phyloP scores from a whole-genome alignment of 2,113 vertebrate genomes.

The Uria aalge region DNA sequence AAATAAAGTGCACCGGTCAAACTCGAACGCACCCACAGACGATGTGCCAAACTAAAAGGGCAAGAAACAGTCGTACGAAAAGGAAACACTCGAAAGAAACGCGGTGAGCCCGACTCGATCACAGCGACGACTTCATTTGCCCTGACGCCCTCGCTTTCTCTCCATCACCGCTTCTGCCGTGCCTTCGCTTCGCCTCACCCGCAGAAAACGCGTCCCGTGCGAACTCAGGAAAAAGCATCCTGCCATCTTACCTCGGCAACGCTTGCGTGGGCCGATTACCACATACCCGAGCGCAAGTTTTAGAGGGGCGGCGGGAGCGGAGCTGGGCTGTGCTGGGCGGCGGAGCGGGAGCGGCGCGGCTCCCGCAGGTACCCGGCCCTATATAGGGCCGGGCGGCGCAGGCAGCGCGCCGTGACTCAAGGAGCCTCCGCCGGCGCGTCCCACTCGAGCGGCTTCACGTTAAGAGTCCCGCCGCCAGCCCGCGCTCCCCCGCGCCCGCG shows the following conservation, averaged over 20 bases:
- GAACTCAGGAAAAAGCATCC: accelerated
- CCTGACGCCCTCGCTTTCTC: not conserved
- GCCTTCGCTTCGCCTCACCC: not conserved
- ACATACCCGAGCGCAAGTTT: not conserved
- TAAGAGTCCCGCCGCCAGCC: constrained; percentile 73
- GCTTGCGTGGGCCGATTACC: not conserved
- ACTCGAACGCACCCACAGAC: not conserved
- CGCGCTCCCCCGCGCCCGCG: not conserved
- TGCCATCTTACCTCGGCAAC: constrained; percentile 27
- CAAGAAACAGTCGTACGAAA: not conserved
- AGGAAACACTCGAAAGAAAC: not conserved
- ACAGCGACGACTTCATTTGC: not conserved
- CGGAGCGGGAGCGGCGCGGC: not conserved
- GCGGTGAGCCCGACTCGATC: not conserved
- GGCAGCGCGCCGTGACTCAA: constrained; percentile 64
- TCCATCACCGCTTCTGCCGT: not conserved
- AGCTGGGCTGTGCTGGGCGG: not conserved
- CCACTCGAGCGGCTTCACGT: constrained; percentile 69
- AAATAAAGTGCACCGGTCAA: not conserved
- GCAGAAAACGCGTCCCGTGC: not conserved
- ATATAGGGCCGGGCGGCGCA: constrained; percentile 63
- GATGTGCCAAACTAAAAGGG: not conserved
- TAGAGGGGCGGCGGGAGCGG: not conserved
- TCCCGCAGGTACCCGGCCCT: constrained; percentile 58
- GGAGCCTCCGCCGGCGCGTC: constrained; percentile 1